Conservation (phyloP, 1,140 invertebrate genomes). For the Pollicipes pollicipes region DNA sequence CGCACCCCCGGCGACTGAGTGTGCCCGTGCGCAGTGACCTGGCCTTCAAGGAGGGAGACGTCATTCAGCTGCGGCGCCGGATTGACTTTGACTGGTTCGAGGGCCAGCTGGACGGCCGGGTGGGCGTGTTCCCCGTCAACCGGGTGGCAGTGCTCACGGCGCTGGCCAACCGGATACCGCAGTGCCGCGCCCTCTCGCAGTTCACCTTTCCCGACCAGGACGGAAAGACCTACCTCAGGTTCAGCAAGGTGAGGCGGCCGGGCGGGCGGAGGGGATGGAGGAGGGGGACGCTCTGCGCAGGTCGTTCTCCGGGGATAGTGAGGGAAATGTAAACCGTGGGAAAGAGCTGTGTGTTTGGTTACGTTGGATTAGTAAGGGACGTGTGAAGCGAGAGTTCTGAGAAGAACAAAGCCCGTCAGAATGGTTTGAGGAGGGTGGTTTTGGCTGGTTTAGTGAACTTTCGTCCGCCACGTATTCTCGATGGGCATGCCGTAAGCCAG, state of each 20-base stretch:
- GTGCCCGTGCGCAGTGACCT: conserved; percentile 43
- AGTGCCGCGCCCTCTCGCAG: conserved; percentile 82
- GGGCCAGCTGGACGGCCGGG: conserved; percentile 57
- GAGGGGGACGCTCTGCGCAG: too few species aligned
- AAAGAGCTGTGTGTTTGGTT: too few species aligned
- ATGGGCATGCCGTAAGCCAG: too few species aligned
- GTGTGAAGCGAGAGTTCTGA: too few species aligned
- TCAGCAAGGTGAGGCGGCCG: conserved; percentile 52
- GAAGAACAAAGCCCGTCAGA: too few species aligned
- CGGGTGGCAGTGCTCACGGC: conserved; percentile 70
- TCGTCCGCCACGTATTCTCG: too few species aligned
- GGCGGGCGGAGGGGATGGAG: conserved; percentile 6
- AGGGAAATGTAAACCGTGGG: too few species aligned
- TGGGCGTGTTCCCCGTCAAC: conserved; percentile 68
- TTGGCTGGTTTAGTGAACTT: too few species aligned
- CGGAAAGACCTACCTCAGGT: conserved; percentile 77
- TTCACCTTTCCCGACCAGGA: conserved; percentile 78
- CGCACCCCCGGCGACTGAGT: too few species aligned
- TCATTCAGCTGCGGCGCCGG: conserved; percentile 58
- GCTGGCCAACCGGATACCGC: conserved; percentile 52
- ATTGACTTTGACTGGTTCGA: conserved; percentile 82
- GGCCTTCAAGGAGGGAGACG: conserved; percentile 74
- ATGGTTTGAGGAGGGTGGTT: too few species aligned
- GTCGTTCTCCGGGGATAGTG: too few species aligned
- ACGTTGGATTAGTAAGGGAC: too few species aligned